Conservation (phyloP, 2,113 vertebrate species). For the Condylura cristata region DNA sequence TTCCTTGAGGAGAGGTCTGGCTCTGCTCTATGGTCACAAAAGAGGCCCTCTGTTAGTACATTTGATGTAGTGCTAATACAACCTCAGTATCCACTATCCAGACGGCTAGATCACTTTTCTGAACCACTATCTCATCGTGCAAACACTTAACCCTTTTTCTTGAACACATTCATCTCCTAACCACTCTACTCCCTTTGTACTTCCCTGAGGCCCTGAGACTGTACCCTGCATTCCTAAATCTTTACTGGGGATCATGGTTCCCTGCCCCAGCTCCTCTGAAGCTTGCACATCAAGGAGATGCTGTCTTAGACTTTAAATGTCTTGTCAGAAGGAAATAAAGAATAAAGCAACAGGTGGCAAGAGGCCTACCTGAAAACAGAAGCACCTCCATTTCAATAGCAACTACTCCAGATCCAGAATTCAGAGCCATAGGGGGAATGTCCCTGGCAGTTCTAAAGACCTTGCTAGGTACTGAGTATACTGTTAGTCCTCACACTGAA, state of each 20-base stretch:
- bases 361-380: background rate
- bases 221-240: background rate
- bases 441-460: background rate
- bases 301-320: background rate
- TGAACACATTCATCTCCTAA: background rate
- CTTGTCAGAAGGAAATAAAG: background rate
- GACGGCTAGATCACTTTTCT: background rate
- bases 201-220: too few species aligned
- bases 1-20: background rate
- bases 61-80: background rate
- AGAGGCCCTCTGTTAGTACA: background rate
- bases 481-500: background rate
- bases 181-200: too few species aligned
- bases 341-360: background rate
- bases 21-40: background rate
- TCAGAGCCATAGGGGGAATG: background rate
- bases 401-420: background rate
- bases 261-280: background rate
- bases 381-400: background rate
- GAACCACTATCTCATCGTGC: background rate
- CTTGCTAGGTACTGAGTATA: background rate
- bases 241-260: background rate
- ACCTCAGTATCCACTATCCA: background rate
- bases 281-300: background rate
- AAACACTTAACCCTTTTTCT: background rate